Conservation (phyloP, 2,113 vertebrate genomes). For the Ovis aries region DNA sequence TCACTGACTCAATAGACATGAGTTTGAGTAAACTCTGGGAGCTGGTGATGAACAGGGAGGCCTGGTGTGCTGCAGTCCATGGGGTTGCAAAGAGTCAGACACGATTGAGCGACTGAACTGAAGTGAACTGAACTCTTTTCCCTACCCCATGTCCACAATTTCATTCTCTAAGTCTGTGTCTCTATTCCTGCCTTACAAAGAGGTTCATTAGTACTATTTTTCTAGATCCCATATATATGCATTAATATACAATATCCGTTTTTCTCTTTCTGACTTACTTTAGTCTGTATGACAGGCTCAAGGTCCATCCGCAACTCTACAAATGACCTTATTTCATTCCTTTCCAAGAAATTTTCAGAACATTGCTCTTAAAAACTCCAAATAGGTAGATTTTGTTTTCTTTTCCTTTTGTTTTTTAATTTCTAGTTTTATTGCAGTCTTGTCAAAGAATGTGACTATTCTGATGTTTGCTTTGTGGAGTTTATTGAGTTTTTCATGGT, state of each 20-base stretch:
- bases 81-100: not conserved
- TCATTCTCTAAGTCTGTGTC: not conserved
- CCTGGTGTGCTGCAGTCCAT: fast-evolving
- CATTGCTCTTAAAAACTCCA: not conserved
- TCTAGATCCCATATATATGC: not conserved
- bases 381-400: not conserved
- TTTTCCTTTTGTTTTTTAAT: not conserved
- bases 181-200: not conserved
- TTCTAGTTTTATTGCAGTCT: not conserved
- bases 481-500: not conserved
- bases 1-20: fast-evolving
- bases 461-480: not conserved
- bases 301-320: not conserved
- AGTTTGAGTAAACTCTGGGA: not conserved
- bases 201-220: not conserved
- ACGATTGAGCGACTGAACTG: fast-evolving
- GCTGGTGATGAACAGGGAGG: not conserved
- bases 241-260: not conserved
- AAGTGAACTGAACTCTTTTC: not conserved
- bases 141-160: not conserved
- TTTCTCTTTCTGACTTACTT: not conserved
- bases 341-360: not conserved
- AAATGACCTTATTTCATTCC: not conserved
- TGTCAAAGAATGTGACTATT: not conserved
- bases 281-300: not conserved